These are phyloP conservation scores for Galeruca laticollis DNA, from an alignment of 2,888 invertebrate genomes.

Conservation along the genomic window DNA sequence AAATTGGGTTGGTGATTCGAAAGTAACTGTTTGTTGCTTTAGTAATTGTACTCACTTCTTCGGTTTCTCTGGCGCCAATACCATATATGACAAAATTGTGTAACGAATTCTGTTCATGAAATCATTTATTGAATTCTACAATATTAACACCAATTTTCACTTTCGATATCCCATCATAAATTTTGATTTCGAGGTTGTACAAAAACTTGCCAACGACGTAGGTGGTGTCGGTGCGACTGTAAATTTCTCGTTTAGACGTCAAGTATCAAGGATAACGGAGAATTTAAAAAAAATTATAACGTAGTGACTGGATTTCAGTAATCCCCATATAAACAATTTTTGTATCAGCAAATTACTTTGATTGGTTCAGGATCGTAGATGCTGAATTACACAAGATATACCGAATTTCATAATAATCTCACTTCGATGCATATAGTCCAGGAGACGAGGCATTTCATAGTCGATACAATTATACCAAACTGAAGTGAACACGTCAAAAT, in stretches of 20 bases:
- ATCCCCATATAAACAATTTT: neutral
- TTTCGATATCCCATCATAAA: constrained; percentile 38
- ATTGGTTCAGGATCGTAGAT: no score
- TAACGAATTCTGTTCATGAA: constrained; percentile 35
- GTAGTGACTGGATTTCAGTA: neutral
- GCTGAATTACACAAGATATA: no score
- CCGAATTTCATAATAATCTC: no score
- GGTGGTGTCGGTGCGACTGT: constrained; percentile 14
- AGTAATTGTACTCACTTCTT: constrained; percentile 32
- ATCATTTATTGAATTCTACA: constrained; percentile 37
- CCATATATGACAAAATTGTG: constrained; percentile 38
- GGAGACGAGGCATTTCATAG: no score
- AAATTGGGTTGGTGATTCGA: constrained; percentile 38
- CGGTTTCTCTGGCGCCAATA: constrained; percentile 38
- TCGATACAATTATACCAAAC: no score
- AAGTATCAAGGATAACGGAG: constrained; percentile 5
- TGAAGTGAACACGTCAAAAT: no score
- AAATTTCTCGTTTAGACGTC: constrained; percentile 4
- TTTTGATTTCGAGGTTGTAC: constrained; percentile 32
- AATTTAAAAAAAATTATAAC: neutral
- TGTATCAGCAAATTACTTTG: no score
- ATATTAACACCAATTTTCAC: constrained; percentile 39
- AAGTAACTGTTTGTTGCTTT: constrained; percentile 29
- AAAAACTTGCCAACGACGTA: constrained; percentile 15
- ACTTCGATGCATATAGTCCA: no score